Base-by-base conservation (phyloP, 2,113 vertebrate genomes). In the Erpornis zantholeuca region DNA sequence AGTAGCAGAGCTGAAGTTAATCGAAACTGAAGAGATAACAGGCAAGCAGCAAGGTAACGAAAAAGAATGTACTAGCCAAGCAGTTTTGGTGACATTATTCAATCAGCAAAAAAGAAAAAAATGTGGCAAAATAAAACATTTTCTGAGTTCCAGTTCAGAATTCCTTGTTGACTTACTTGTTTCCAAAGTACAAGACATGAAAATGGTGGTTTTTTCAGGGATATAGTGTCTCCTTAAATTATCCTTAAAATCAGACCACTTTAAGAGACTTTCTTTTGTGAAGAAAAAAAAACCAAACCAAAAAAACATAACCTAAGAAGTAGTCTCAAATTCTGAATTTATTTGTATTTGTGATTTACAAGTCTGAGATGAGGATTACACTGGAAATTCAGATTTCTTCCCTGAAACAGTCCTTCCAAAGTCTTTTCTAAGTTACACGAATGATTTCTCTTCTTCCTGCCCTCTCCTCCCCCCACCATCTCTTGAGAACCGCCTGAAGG, bases 401-500 rank as follows among this genome's bases (percentile, higher is more conserved):
- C 35, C 38, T 44, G 25, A 56, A 85, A 80, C 8, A 49, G 50
- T 29, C 42, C 50, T 86, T 71, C 38, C 61, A 29, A 75, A 77
- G 86, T 52, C 52, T 86, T 76, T 35, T 28, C 19, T 61, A 79
- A 92, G 12, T 79, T 45, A 64, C 75, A 89, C 50, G 77, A 90
- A 80, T 28, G 23, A 85, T 70, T 87, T 76, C 24, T 94, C 69
- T 71, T 53, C 66, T 69, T 77, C 66, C 66, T 70, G 71, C 54
- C 38, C 53, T 86, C 47, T 86, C 91, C 82, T 75, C 52, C 91
- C 92, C 64, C 71, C 66, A 44, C 36, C 38, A 85, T 83, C 79
- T 97, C 95, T 75, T 94, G 90, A 95, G 85, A 95, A 92, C 50
- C 2, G 88, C 96, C 94, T 60, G 88, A 78, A 94, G 93, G 93